Evolutionary conservation across 2,113 vertebrate species (phyloP), one percentile per base, ranked within the genome.

Genomic region (Ochotona curzoniae): DNA sequence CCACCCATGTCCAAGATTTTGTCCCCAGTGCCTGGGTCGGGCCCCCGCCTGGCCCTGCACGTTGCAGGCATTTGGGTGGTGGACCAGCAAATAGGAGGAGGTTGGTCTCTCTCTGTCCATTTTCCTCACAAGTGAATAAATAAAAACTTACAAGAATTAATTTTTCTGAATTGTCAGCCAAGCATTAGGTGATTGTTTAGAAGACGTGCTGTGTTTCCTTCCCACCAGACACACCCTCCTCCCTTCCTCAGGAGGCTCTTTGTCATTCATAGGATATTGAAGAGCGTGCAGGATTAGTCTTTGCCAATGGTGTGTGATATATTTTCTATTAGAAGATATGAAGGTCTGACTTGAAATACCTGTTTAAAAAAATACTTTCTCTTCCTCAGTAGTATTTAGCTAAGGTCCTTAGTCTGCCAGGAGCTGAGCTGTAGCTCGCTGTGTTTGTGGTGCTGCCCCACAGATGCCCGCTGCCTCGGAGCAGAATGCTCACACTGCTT

Each of bases 281-380:
- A 44, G 76, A 64, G 82, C 23, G 23, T 30, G 11, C 35, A 5
- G 32, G 14, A 18, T 64, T 38, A 49, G 8, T 82, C 10, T 44
- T 74, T 90, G 14, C 83, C 88, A 32, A 25, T 83, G 81, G 4
- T 49, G 47, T 15, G 47, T 49, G 38, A 11, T 54, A n/a, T 2
- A 73, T 2, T 73, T 54, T 74, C 2, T 17, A 1, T 51, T 81
- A 81, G 67, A 67, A 81, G 76, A 1, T 74, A 49, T 69, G 6
- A 69, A 79, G 15, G 12, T 57, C 18, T 5, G 57, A 26, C 57
- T 44, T 73, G 51, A 13, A 82, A 60, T 74, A 47, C 17, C 73
- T 89, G 13, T 44, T 63, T 83, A 76, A 79, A 73, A 89, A 81
- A 71, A 74, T 14, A 54, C 47, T 85, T 57, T 92, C 44, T 89